phyloP scores from a whole-genome alignment of 1,140 invertebrate species.

The Pollicipes pollicipes region DNA sequence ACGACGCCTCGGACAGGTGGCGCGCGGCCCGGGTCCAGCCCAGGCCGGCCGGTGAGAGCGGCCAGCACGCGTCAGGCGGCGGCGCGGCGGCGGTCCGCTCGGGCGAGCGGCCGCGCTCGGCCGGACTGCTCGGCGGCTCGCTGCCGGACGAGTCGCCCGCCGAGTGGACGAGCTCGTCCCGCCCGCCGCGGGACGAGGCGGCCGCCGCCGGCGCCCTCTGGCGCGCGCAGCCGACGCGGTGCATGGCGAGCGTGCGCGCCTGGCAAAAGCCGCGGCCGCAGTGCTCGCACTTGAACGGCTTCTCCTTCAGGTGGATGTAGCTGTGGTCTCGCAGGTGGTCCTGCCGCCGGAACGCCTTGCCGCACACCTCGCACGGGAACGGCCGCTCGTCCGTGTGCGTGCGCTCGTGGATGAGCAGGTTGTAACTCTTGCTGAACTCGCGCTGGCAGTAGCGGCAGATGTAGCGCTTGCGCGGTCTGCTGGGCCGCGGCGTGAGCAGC shows the following conservation, averaged over 20 bases:
- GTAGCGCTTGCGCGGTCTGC: constrained; percentile 91
- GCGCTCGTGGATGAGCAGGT: constrained; percentile 88
- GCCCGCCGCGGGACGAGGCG: too few relatives aligned
- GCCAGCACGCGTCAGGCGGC: too few relatives aligned
- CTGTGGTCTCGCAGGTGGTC: constrained; percentile 29
- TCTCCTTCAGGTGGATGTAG: constrained; percentile 17
- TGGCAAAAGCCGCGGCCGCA: constrained; percentile 42
- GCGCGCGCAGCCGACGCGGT: background rate
- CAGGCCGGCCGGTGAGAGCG: too few relatives aligned
- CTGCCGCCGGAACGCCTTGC: constrained; percentile 46
- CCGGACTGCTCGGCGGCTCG: background rate
- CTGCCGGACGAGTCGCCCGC: background rate
- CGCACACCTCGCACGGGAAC: constrained; percentile 94
- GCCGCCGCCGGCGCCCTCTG: too few relatives aligned
- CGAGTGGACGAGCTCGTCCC: background rate
- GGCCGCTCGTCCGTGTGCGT: constrained; percentile 96
- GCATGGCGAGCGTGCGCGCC: constrained; percentile 14
- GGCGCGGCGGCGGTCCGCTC: too few relatives aligned
- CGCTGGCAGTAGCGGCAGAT: constrained; percentile 94
- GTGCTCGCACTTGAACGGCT: constrained; percentile 39
- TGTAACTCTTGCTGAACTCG: constrained; percentile 97
- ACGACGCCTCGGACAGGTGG: too few relatives aligned
- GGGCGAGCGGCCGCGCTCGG: background rate
- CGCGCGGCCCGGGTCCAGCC: too few relatives aligned
- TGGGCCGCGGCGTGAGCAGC: constrained; percentile 21